Evolutionary conservation across 2,888 invertebrate species (phyloP).

Genomic region (Amphiduros pacificus): DNA sequence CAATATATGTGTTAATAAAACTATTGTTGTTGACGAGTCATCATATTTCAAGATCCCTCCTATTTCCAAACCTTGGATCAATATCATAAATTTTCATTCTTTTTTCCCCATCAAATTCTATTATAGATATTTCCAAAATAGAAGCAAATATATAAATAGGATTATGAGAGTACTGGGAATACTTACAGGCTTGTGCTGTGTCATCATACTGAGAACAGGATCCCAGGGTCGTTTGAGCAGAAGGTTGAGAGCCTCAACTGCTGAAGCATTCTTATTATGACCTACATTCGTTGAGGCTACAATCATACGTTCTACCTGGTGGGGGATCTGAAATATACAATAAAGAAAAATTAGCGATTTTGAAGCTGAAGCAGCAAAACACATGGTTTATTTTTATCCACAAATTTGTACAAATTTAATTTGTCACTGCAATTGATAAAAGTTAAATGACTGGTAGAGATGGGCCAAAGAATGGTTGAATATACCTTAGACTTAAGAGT

Average conservation of each 20-base stretch:
- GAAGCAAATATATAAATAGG: no score
- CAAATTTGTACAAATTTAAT: not conserved
- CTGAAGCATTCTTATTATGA: slow-evolving; percentile 41
- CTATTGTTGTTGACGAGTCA: no score
- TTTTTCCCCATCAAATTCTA: no score
- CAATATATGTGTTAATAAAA: no score
- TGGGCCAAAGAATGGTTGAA: not conserved
- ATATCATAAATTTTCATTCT: no score
- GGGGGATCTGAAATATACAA: slow-evolving; percentile 66
- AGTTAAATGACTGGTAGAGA: not conserved
- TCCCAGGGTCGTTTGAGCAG: slow-evolving; percentile 76
- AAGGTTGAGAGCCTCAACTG: slow-evolving; percentile 69
- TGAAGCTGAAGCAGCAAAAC: no score
- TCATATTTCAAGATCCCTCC: no score
- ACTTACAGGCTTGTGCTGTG: slow-evolving; percentile 68
- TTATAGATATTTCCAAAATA: no score
- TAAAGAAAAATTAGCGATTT: no score
- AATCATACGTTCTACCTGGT: slow-evolving; percentile 75
- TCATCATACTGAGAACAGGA: slow-evolving; percentile 67
- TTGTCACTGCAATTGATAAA: not conserved
- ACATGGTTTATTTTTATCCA: not conserved
- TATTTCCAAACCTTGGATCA: no score
- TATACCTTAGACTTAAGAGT: slow-evolving; percentile 62
- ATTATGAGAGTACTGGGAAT: no score
- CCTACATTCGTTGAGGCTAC: slow-evolving; percentile 41